Evolutionary conservation across 2,797 vertebrate species (phyloP), one percentile per base, ranked within the genome.

Genomic region (Astyanax mexicanus): DNA sequence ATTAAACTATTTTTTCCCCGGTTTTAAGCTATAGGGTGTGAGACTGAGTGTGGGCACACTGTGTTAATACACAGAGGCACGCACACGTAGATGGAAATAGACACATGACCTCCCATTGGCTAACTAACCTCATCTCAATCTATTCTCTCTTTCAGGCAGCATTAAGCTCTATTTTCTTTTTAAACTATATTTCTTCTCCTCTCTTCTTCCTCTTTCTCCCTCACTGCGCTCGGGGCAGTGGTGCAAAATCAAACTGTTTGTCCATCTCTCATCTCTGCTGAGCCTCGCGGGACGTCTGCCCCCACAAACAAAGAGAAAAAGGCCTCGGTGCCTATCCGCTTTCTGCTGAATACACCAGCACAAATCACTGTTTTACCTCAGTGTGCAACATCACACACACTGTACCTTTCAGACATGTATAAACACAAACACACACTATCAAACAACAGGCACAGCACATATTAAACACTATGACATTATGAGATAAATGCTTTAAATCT

Each of bases 211-310:
- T 29, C 85, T 88, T 87, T 89, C 88, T 25, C 70, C 61, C 64
- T 29, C 58, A 37, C 44, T 57, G 27, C 29, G 65, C 76, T 84
- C 12, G 86, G 87, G 90, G 91, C 88, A 78, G 90, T 90, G 87
- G 86, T 88, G 91, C 90, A 90, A 92, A 92, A 92, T 92, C 91
- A 92, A 92, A 92, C 91, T 91, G 92, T 93, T 92, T 91, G 91
- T 91, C 91, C 89, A 88, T 92, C 90, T 88, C 92, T 92, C 90
- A 92, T 91, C 89, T 92, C 88, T 76, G 85, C 83, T 27, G 80
- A 81, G 88, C 89, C 92, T 90, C 87, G 75, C 75, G 80, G 89
- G 88, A 85, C 85, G 85, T 85, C 89, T 87, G 88, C 90, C 91
- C 89, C 90, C 89, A 90, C 89, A 90, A 90, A 88, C 89, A 90